Conservation (phyloP, 2,113 vertebrate species). For the Pimephales promelas region DNA sequence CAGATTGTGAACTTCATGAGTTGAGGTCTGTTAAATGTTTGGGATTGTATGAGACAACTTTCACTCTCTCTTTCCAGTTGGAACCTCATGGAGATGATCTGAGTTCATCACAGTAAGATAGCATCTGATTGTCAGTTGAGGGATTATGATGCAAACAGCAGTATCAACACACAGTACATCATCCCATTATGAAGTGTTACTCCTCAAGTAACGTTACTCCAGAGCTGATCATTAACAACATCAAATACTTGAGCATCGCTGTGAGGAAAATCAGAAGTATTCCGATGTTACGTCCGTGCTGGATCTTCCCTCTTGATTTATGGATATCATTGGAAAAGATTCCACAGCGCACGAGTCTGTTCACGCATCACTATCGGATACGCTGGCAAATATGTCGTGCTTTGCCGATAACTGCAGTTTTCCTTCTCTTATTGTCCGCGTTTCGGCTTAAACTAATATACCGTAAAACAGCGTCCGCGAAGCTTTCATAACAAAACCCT, state of each 20-base stretch:
- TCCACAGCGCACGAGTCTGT: not conserved
- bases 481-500: slow-evolving; percentile 11
- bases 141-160: slow-evolving; percentile 9
- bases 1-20: slow-evolving; percentile 7
- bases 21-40: not conserved
- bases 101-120: not conserved
- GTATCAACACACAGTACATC: not conserved
- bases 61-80: slow-evolving; percentile 21
- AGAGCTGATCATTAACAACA: not conserved
- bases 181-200: not conserved
- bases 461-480: slow-evolving; percentile 13
- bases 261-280: not conserved
- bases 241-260: not conserved
- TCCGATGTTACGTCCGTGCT: not conserved
- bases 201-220: not conserved
- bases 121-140: not conserved
- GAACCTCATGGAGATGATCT: slow-evolving; percentile 30
- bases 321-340: not conserved
- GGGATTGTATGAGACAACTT: slow-evolving; percentile 23
- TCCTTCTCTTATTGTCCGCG: not conserved
- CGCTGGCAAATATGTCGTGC: not conserved
- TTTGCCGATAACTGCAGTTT: not conserved
- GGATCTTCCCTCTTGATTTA: not conserved
- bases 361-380: not conserved
- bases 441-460: not conserved